Percentiles rank a stretch among this genome's conserved stretches.
Conservation (phyloP, 1,140 invertebrate species). For the Lordiphosa stackelbergi region DNA sequence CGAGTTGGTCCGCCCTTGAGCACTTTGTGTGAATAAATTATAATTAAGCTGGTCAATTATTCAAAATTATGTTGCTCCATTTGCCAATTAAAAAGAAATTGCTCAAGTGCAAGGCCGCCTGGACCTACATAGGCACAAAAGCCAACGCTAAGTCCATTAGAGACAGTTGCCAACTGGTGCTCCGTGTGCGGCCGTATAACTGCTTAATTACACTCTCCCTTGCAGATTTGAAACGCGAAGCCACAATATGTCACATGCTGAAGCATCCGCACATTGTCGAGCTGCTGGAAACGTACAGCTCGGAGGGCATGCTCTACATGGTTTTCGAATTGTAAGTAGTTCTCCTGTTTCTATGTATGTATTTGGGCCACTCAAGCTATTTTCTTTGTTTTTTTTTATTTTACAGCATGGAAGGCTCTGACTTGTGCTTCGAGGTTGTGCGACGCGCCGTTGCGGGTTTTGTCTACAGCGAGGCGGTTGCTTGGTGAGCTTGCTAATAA, state of each 20-base stretch:
- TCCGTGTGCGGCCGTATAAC: conserved; percentile 23
- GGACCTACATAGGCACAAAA: conserved; percentile 61
- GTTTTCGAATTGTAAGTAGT: conserved; percentile 98
- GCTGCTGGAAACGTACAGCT: conserved; percentile 97
- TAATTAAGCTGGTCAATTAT: conserved; percentile 74
- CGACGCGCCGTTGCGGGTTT: conserved; percentile 96
- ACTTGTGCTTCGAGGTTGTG: conserved; percentile 99
- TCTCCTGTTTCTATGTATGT: conserved; percentile 9
- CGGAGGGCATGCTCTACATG: conserved; percentile 99
- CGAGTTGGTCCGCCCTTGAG: conserved; percentile 12
- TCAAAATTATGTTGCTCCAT: conserved; percentile 62
- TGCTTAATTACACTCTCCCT: conserved; percentile 59
- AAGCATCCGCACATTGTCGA: conserved; percentile 99
- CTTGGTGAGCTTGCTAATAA: conserved; percentile 84
- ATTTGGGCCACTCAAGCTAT: conserved; percentile 33
- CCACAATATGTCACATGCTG: conserved; percentile 98
- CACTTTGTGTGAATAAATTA: conserved; percentile 66
- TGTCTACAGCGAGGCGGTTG: conserved; percentile 98
- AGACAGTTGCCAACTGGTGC: conserved; percentile 52
- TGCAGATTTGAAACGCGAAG: conserved; percentile 97
- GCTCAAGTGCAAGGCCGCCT: conserved; percentile 56
- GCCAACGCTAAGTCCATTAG: conserved; percentile 65
- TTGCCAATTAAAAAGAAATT: conserved; percentile 67
- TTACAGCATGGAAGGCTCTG: conserved; percentile 98
- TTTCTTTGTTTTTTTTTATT: conserved; percentile 57